Conservation (phyloP, 2,113 vertebrate genomes). For the Caranx melampygus region DNA sequence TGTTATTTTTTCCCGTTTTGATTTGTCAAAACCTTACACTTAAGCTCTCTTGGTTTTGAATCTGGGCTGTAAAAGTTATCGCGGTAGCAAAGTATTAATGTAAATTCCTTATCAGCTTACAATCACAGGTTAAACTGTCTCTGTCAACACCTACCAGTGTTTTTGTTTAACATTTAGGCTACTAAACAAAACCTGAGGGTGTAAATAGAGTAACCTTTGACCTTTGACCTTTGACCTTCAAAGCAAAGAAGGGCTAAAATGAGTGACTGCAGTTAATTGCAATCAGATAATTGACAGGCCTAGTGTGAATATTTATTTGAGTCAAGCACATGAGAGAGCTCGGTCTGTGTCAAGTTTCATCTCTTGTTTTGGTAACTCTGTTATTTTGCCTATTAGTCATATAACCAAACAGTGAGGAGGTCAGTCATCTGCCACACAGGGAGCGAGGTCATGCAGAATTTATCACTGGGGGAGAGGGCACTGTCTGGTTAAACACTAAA, state of each 20-base stretch:
- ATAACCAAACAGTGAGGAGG: neutral
- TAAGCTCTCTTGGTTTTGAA: neutral
- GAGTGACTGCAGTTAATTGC: too few species aligned
- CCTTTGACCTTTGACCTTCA: too few species aligned
- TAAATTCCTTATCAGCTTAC: too few species aligned
- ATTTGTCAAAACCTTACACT: neutral
- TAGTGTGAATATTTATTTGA: neutral
- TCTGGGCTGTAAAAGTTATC: too few species aligned
- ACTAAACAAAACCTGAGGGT: too few species aligned
- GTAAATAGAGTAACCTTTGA: too few species aligned
- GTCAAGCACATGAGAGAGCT: neutral
- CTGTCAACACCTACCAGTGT: too few species aligned
- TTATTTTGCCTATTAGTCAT: neutral
- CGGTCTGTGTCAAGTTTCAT: neutral
- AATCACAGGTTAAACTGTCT: too few species aligned
- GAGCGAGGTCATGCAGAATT: neutral
- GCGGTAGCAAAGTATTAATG: too few species aligned
- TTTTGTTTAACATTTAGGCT: too few species aligned
- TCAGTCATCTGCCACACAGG: neutral
- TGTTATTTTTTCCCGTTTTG: neutral
- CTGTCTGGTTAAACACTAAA: slow-evolving; percentile 19
- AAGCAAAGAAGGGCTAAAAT: too few species aligned
- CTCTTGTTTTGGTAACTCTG: neutral
- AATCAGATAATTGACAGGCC: too few species aligned
- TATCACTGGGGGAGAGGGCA: neutral